Evolutionary conservation across 92 coral and sea anemone species (phyloP).

Genomic region (Porites lobata): DNA sequence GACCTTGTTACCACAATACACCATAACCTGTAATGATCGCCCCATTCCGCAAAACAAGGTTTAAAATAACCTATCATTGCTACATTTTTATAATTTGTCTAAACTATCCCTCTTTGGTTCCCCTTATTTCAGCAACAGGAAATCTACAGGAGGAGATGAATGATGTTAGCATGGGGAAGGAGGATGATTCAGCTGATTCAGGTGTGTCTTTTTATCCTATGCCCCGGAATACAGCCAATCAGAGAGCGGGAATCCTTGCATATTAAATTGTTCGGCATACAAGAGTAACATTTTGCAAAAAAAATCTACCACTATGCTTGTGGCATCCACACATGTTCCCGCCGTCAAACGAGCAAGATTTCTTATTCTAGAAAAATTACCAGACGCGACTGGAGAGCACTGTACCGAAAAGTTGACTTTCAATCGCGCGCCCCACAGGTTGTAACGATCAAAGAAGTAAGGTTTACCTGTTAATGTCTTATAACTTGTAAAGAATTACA

Average conservation of each 20-base stretch:
- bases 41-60: conserved; percentile 10
- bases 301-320: too few species aligned
- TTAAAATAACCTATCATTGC: background rate
- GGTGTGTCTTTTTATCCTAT: background rate
- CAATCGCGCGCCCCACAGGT: too few species aligned
- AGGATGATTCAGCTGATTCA: conserved; percentile 2
- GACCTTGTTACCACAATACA: background rate
- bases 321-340: too few species aligned
- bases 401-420: background rate
- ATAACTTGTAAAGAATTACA: conserved; percentile 10
- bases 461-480: background rate
- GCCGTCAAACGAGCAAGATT: too few species aligned
- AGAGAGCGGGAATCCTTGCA: too few species aligned
- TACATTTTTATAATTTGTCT: background rate
- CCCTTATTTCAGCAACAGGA: conserved; percentile 18
- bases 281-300: too few species aligned
- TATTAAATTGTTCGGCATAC: too few species aligned
- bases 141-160: background rate
- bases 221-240: too few species aligned
- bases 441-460: too few species aligned
- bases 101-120: background rate
- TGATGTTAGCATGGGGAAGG: background rate
- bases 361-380: too few species aligned
- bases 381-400: too few species aligned
- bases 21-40: background rate